Evolutionary conservation across 64 coral and sea anemone genomes (phyloP), one percentile per base, ranked within the genome.

Genomic region (Dendronephthya gigantea): DNA sequence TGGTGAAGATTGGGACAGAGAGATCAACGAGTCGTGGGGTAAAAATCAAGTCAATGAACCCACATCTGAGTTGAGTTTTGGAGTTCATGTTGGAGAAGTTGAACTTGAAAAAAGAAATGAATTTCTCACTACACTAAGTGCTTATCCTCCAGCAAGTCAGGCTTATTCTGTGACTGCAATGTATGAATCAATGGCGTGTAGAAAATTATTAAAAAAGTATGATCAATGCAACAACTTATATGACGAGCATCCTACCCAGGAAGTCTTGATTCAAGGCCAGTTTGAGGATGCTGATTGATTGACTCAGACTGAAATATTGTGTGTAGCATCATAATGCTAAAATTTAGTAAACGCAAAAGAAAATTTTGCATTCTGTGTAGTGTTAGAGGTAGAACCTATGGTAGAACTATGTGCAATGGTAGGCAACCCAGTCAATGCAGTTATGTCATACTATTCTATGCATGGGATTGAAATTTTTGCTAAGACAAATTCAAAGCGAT

Each of bases 241-340:
- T 83, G 47, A 31, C 40, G 25, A 15, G 23, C 15, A 82, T 16
- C 37, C n/a, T 23, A 14, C 10, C 19, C 28, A 15, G 2, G 9
- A 27, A 34, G 58, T 41, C 19, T 33, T 58, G 15, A 74, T 79
- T 59, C 50, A 88, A 39, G 95, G 90, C 11, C 95, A 98, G 51
- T 98, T 98, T 93, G 95, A 98, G 88, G 95, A 98, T 93, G 95
- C 92, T 35, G 90, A 98, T 22, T 66, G n/a, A n/a, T n/a, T n/a
- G n/a, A n/a, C n/a, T n/a, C n/a, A n/a, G n/a, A n/a, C n/a, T n/a
- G n/a, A n/a, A n/a, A n/a, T n/a, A n/a, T n/a, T n/a, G n/a, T n/a
- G n/a, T n/a, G n/a, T n/a, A n/a, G n/a, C n/a, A n/a, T n/a, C n/a
- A n/a, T n/a, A n/a, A n/a, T 45, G 41, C 41, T 45, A 45, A 45